Base-by-base conservation (phyloP, 2,113 vertebrate species). In the Trichechus manatus region DNA sequence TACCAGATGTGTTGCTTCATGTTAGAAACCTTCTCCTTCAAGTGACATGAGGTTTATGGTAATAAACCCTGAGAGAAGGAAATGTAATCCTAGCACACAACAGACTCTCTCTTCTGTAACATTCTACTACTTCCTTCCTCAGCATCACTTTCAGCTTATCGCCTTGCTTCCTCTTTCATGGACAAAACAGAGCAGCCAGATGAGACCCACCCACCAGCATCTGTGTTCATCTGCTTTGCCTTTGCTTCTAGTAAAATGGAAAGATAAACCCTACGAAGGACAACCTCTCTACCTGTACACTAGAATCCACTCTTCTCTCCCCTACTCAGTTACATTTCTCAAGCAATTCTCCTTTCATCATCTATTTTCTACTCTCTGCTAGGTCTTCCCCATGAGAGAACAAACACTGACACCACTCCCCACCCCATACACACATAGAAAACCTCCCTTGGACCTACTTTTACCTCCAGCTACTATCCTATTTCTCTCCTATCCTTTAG, bases 131-230 rank as follows among this genome's bases (percentile, higher is more conserved):
- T 53, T 95, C 66, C 90, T 87, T 68, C 50, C 29, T 78, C 75
- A 77, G 33, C 50, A 92, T 88, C 64, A 1, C 64, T 75, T 61
- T 93, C 75, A 47, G 75, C 61, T 89, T 83, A 44, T 89, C 83
- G 83, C 75, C 59, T 87, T 74, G 42, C 64, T 94, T 97, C 63
- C 66, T 92, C 53, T 85, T 68, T 88, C 72, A 77, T 70, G 39
- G 59, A 93, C 77, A 93, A 97, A 87, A 85, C 42, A 92, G 72
- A 53, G 36, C 72, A 80, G 70, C 47, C 85, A 94, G 85, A 84
- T 94, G 95, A 94, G 44, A 61, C 33, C 63, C 85, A 74, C 91
- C 88, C 72, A 92, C 94, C 44, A 95, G 85, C 91, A 92, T 92
- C 91, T 95, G 93, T 50, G 72, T 36, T 64, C n/a, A 1, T 96